Percentiles rank a stretch among this genome's conserved stretches.
phyloP scores from a whole-genome alignment of 2,888 invertebrate genomes.

The Caenorhabditis panamensis region DNA sequence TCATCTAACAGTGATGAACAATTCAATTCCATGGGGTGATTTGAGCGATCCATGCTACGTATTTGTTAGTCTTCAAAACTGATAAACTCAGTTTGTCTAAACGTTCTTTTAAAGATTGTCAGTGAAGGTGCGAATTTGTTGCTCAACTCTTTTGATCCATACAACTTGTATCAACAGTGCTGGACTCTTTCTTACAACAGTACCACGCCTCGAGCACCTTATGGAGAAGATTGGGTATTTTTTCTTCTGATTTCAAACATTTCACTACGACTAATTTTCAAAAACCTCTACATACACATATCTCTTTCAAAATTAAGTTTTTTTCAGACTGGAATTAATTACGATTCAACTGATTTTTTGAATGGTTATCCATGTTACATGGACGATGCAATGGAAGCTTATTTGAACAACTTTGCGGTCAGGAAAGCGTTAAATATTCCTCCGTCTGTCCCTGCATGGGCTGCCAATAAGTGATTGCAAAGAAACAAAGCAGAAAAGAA shows the following conservation, averaged over 20 bases:
- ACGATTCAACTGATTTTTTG: slow-evolving; percentile 69
- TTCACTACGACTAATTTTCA: no score
- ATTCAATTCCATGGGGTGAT: slow-evolving; percentile 62
- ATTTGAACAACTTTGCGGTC: slow-evolving; percentile 73
- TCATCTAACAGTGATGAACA: slow-evolving; percentile 57
- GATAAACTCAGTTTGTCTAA: background rate
- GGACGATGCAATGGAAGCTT: slow-evolving; percentile 68
- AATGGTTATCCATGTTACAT: slow-evolving; percentile 76
- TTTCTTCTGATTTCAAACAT: no score
- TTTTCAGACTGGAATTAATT: slow-evolving; percentile 70
- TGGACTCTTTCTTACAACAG: slow-evolving; percentile 43
- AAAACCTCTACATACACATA: no score
- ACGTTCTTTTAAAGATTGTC: slow-evolving; percentile 15
- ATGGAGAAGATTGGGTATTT: slow-evolving; percentile 66
- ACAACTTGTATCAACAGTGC: slow-evolving; percentile 70
- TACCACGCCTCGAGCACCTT: slow-evolving; percentile 44
- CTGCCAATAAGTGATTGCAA: slow-evolving; percentile 46
- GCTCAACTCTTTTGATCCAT: slow-evolving; percentile 61
- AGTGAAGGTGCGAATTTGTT: slow-evolving; percentile 44
- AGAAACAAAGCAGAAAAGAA: background rate
- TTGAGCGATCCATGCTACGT: slow-evolving; percentile 60
- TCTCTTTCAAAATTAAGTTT: no score
- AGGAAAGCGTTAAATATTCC: slow-evolving; percentile 76
- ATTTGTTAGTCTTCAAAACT: no score
- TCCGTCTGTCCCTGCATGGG: slow-evolving; percentile 42